Evolutionary conservation across 2,113 vertebrate genomes (phyloP).

Genomic region (Epinephelus fuscoguttatus): DNA sequence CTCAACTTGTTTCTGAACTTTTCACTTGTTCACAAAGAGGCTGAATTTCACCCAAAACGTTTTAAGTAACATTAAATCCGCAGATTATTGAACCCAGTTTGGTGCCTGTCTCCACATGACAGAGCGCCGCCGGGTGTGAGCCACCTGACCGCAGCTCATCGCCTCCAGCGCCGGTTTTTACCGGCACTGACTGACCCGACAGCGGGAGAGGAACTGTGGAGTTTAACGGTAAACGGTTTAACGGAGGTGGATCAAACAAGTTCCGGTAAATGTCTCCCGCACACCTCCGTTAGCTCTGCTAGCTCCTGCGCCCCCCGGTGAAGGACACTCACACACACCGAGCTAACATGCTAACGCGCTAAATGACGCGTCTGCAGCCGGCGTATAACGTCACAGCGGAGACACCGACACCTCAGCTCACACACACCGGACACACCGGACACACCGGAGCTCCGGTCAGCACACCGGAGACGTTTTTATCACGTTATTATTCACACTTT

Average conservation of each 20-base stretch:
- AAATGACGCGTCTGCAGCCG: not conserved
- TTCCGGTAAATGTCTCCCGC: not conserved
- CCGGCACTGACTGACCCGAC: no score
- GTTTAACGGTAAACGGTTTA: no score
- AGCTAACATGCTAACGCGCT: slow-evolving; percentile 48
- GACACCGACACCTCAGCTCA: rapidly evolving
- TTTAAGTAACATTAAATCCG: not conserved
- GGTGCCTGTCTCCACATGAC: not conserved
- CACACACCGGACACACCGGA: no score
- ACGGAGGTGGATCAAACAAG: no score
- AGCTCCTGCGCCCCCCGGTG: not conserved
- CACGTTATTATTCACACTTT: rapidly evolving
- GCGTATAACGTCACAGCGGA: not conserved
- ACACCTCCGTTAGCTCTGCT: not conserved
- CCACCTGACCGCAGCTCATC: no score
- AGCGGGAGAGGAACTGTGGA: no score
- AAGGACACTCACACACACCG: slow-evolving; percentile 61
- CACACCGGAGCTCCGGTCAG: not conserved
- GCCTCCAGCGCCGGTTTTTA: no score
- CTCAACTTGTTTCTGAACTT: not conserved
- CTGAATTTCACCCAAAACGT: rapidly evolving
- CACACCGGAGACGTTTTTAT: not conserved
- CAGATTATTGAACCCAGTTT: not conserved
- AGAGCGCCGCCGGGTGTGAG: no score
- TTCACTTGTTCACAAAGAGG: rapidly evolving